Evolutionary conservation across 2,888 invertebrate genomes (phyloP).

Genomic region (Stenurella melanura): DNA sequence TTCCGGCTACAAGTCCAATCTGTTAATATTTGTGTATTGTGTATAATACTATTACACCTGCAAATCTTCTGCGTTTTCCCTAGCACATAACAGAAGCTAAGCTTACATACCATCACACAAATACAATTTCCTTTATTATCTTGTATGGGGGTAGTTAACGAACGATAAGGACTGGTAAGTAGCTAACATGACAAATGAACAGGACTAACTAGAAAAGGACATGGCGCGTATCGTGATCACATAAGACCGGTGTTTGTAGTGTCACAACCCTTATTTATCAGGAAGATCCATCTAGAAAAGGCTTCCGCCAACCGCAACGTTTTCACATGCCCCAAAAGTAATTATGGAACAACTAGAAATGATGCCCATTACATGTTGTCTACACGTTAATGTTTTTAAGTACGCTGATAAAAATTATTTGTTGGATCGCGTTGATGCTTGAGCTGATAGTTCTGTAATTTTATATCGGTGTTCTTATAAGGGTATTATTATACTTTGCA

Average conservation of each 20-base stretch:
- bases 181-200: slow-evolving; percentile 35
- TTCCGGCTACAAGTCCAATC: too few species aligned
- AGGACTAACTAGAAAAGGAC: slow-evolving; percentile 50
- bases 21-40: too few species aligned
- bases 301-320: slow-evolving; percentile 60
- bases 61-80: neutral
- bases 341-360: slow-evolving; percentile 51
- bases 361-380: slow-evolving; percentile 49
- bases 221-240: slow-evolving; percentile 61
- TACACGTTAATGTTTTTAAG: slow-evolving; percentile 49
- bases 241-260: slow-evolving; percentile 66
- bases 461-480: slow-evolving; percentile 25
- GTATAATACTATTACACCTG: too few species aligned
- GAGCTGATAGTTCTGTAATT: slow-evolving; percentile 22
- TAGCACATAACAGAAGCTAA: neutral
- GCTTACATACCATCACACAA: neutral
- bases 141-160: neutral
- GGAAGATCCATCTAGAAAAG: slow-evolving; percentile 58
- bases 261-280: slow-evolving; percentile 64
- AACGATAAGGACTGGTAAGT: slow-evolving; percentile 9
- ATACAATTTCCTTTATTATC: slow-evolving; percentile 2
- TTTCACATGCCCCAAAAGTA: slow-evolving; percentile 50
- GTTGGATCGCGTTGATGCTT: slow-evolving; percentile 14
- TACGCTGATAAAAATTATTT: slow-evolving; percentile 47
- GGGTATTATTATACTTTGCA: slow-evolving; percentile 30